Evolutionary conservation across 2,113 vertebrate genomes (phyloP), one percentile per base, ranked within the genome.

Genomic region (Dipodomys merriami): DNA sequence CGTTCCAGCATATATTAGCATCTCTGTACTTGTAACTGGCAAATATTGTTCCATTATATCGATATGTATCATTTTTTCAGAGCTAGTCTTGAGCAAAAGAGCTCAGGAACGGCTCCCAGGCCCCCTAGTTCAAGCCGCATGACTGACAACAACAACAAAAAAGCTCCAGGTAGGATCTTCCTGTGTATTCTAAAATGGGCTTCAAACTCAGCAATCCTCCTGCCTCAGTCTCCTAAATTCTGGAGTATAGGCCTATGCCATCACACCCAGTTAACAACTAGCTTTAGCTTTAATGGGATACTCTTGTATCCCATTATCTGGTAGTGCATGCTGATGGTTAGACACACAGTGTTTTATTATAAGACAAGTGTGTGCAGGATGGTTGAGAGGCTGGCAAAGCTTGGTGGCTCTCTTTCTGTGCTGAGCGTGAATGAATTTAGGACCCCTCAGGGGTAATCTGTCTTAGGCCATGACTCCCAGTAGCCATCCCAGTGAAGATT

Each of bases 21-120:
- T 83, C 88, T 86, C 33, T 62, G 78, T 95, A 64, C 20, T 91
- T 94, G 68, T 80, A 88, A 30, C 77, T 72, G 73, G 35, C 62
- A 60, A 68, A 30, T 84, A 71, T 33, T 49, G 86, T 39, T 73
- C 35, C 23, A 33, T 82, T 91, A 16, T 80, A 33, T 88, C 44
- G 33, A 64, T 86, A 35, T 44, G 33, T 18, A 6, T 29, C 53
- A 57, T 57, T 57, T 57, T 39, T 60, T 73, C 11, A 60, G 49
- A 73, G 83, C 33, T 60, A 39, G 49, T n/a, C 33, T 57, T 57
- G 53, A 57, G 53, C 53, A 57, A 57, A 57, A 57, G 53, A 57
- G 53, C 53, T 57, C 53, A 57, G 53, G 53, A 57, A 57, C 53
- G 15, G 53, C 15, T 11, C 53, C 53, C 53, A 57, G 53, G 53